These are phyloP conservation scores for Pterocles burchelli DNA, from an alignment of 2,113 vertebrate genomes.

Conservation along the genomic window DNA sequence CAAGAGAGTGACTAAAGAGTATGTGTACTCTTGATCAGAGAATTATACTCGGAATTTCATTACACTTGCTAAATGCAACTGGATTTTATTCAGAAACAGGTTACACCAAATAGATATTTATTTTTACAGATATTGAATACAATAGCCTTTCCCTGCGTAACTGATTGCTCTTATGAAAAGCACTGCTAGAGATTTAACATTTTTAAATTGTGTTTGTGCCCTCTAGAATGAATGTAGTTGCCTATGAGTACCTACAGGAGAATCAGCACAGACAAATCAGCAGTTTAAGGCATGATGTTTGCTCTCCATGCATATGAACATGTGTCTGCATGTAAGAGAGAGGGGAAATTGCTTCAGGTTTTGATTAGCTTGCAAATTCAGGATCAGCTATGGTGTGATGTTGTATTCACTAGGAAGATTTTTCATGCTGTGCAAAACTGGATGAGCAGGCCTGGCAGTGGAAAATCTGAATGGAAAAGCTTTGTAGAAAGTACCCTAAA, in stretches of 20 bases:
- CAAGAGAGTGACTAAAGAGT: neutral
- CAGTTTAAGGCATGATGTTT: neutral
- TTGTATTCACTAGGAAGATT: neutral
- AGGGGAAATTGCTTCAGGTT: neutral
- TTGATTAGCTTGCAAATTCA: neutral
- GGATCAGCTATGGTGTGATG: neutral
- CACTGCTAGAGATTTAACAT: neutral
- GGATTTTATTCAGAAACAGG: conserved; percentile 7
- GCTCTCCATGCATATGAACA: neutral
- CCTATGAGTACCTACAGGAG: neutral
- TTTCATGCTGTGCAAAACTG: neutral
- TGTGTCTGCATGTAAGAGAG: neutral
- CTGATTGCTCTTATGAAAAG: neutral
- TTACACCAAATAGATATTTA: neutral
- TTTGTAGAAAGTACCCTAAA: neutral
- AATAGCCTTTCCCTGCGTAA: neutral
- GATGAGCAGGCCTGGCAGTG: neutral
- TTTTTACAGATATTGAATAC: neutral
- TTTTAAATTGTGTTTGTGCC: neutral
- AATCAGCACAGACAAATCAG: neutral
- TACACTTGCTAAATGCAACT: neutral
- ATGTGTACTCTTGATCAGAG: neutral
- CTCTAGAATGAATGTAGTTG: neutral
- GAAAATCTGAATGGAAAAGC: neutral
- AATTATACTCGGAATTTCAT: conserved; percentile 24